Base-by-base conservation (phyloP, 2,797 vertebrate genomes). In the Alosa sapidissima region DNA sequence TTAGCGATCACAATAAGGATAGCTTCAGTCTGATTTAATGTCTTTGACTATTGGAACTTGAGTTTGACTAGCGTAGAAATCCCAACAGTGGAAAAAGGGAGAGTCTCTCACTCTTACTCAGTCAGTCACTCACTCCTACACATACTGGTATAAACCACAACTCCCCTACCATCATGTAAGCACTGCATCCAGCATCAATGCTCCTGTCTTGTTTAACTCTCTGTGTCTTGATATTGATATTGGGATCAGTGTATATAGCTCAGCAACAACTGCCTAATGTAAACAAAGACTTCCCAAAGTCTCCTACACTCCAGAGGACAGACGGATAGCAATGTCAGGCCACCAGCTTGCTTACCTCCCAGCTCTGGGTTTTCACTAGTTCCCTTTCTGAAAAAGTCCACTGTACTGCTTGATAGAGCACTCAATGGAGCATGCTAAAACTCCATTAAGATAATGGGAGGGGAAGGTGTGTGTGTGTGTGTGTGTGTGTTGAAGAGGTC, bases 361-460 rank as follows among this genome's bases (percentile, higher is more conserved):
- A 21, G 16, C 36, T 47, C 36, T 45, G 41, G 5, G 36, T 47
- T 78, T 78, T 72, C 14, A 41, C 72, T 4, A 78, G 72, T 45
- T 41, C 7, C 5, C 16, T 78, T 5, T 47, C 36, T 45, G 3
- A 45, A 8, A 78, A 11, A 28, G 33, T 36, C 14, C 72, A 19
- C 72, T 5, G 1, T 16, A 14, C 7, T 78, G 72, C 72, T 78
- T 78, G 36, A 78, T 19, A 6, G 41, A 78, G 41, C 19, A 78
- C 72, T 47, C 41, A 78, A 21, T 78, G 72, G 36, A 78, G 72
- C 72, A 47, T 78, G 72, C 72, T 75, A 47, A 78, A 78, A 47
- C 36, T 47, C 28, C 54, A 45, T 54, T 28, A 55, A 36, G 81
- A 82, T 36, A 33, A 7, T 7, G 36, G 36, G 33, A 45, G 36